phyloP scores from a whole-genome alignment of 2,888 invertebrate species.

The Nemurella pictetii region DNA sequence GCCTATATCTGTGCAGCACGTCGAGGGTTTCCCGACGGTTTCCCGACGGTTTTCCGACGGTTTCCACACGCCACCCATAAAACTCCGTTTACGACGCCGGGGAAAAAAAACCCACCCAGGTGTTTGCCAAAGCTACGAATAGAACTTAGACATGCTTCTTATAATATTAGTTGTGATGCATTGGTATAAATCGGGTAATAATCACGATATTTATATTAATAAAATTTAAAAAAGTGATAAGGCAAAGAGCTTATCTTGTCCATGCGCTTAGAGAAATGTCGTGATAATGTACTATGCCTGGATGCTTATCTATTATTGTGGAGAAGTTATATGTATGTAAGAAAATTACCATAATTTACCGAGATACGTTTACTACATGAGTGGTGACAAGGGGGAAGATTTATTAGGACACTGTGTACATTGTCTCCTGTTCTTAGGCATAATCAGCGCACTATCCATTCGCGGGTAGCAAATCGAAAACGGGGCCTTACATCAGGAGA shows the following conservation, averaged over 20 bases:
- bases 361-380: neutral
- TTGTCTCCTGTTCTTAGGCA: neutral
- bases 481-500: too few species aligned
- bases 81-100: conserved; percentile 12
- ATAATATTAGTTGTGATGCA: neutral
- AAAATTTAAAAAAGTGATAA: neutral
- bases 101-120: neutral
- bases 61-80: conserved; percentile 14
- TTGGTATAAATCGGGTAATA: neutral
- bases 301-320: neutral
- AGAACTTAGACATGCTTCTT: conserved; percentile 24
- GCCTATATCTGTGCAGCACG: neutral
- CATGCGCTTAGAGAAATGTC: neutral
- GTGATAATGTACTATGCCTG: neutral
- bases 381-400: neutral
- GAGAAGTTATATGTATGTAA: neutral
- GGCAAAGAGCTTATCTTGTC: conserved; percentile 10
- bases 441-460: neutral
- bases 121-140: conserved; percentile 6
- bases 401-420: neutral
- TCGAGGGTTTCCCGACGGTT: neutral
- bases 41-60: neutral
- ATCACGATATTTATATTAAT: neutral
- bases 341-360: neutral
- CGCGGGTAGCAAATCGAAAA: too few species aligned